A percentile compares a stretch with the other conserved stretches of the same genome.
These are phyloP conservation scores for Musca vetustissima DNA, from an alignment of 1,140 invertebrate genomes.

Conservation along the genomic window DNA sequence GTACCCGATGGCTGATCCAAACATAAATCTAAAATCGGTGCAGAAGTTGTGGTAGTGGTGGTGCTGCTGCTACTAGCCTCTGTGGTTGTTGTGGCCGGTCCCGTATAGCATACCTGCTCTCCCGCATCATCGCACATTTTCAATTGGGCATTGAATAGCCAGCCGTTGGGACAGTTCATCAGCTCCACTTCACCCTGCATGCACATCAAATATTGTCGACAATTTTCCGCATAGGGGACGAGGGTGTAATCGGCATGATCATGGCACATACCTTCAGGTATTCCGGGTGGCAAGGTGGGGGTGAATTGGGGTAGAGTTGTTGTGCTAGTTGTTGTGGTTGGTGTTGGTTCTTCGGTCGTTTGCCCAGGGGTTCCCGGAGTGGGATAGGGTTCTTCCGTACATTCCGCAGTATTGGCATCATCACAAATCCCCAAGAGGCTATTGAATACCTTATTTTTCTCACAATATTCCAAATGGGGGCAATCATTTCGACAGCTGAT, in stretches of 20 bases:
- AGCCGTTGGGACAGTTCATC: constrained; percentile 28
- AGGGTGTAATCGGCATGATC: constrained; percentile 24
- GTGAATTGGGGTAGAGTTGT: constrained; percentile 31
- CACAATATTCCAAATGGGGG: constrained; percentile 4
- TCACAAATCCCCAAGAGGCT: neutral
- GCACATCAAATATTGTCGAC: constrained; percentile 38
- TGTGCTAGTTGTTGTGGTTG: neutral
- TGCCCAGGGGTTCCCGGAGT: neutral
- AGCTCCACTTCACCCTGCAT: constrained; percentile 31
- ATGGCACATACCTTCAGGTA: too few species aligned
- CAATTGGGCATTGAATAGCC: constrained; percentile 39
- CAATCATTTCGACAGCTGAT: neutral
- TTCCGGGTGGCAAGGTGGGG: constrained; percentile 30
- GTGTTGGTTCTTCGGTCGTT: neutral
- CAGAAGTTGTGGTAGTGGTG: neutral
- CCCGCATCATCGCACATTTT: constrained; percentile 37
- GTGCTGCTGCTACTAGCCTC: neutral
- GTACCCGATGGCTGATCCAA: constrained; percentile 25
- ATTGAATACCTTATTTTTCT: constrained; percentile 1
- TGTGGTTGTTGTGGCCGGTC: constrained; percentile 34
- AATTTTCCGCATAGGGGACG: constrained; percentile 40
- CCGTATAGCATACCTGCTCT: constrained; percentile 37
- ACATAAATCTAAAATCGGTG: constrained; percentile 26
- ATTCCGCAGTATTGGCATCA: neutral
- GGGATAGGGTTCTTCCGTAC: neutral